Base-by-base conservation (phyloP, 2,113 vertebrate species). In the Cyanistes caeruleus region DNA sequence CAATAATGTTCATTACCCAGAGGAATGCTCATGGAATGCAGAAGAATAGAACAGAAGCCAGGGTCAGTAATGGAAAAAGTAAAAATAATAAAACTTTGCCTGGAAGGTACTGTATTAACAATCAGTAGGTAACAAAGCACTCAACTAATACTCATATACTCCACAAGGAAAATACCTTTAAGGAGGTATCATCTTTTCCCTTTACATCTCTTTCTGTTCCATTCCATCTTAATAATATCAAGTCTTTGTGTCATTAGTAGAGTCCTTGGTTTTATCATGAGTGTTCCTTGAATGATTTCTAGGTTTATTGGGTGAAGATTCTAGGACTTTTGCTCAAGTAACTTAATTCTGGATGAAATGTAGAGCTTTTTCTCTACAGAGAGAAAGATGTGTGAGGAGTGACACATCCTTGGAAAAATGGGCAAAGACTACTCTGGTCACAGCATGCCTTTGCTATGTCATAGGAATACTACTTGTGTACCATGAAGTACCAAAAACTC, bases 101-200 rank as follows among this genome's bases (percentile, higher is more conserved):
- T 4, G 0, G 52, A 78, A 70, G 52, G 27, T 65, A 35, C 43
- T 67, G 5, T 25, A 35, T 31, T 77, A 64, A 44, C 51, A 65
- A 44, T 91, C 96, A 25, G 80, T 92, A 97, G 94, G 89, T 95
- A 97, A 95, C 90, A 97, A 96, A 85, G 82, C 37, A 94, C 44
- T 84, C 63, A 41, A 58, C 37, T 28, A 15, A 25, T 67, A 27
- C 30, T 63, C 43, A 9, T 30, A 17, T n/a, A 11, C 3, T 52
- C 15, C 1, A 1, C 17, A 75, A 81, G 20, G 8, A 74, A 56
- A 84, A 59, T 60, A 52, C 22, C 17, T 90, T 74, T 55, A 39
- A 44, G 39, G 20, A 64, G 24, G 35, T 60, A 63, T 48, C 23
- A 52, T 31, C 7, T 75, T 80, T 93, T 92, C 75, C 48, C 46